Evolutionary conservation across 1,140 invertebrate species (phyloP), one percentile per base, ranked within the genome.

Genomic region (Brachionus sp.): DNA sequence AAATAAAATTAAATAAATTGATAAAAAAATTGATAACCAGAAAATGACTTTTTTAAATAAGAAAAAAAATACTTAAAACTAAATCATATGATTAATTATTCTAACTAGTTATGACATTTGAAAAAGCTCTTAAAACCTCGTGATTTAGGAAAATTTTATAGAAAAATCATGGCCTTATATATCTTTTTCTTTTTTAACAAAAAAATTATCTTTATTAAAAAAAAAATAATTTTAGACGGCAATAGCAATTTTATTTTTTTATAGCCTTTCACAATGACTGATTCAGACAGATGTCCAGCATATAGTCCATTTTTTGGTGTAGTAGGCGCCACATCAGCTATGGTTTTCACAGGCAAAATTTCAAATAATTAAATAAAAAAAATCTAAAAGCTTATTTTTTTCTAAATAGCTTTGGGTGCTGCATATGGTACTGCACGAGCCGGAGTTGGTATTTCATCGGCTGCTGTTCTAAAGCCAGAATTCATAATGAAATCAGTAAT

Each of bases 401-500:
- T 25, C 39, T 16, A 37, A 37, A 78, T 29, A 78, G 97, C 97
- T 85, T 91, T 99, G 86, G 97, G 97, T 90, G 98, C 97, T 85
- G 97, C 97, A 70, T 99, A 99, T 93, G 97, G 97, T 87, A 99
- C 97, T 85, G 97, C 97, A 66, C 99, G 99, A 91, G 98, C 97
- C 85, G 97, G 97, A 85, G 98, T 96, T 84, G 97, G 97, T 90
- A 99, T 99, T 89, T 95, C 97, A 86, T 96, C 96, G 86, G 99
- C 99, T 97, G 96, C 97, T 85, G 97, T 99, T 85, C 98, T 98
- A 95, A 91, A 97, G 90, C 97, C 97, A 84, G 97, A 99, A 90
- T 91, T 98, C 87, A 98, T 99, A 90, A 99, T 99, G 96, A 98
- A 98, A 91, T 98, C 95, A 87, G 97, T 99, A 90, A 98, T 99